phyloP scores from a whole-genome alignment of 2,113 vertebrate genomes.

The Empidonax traillii region DNA sequence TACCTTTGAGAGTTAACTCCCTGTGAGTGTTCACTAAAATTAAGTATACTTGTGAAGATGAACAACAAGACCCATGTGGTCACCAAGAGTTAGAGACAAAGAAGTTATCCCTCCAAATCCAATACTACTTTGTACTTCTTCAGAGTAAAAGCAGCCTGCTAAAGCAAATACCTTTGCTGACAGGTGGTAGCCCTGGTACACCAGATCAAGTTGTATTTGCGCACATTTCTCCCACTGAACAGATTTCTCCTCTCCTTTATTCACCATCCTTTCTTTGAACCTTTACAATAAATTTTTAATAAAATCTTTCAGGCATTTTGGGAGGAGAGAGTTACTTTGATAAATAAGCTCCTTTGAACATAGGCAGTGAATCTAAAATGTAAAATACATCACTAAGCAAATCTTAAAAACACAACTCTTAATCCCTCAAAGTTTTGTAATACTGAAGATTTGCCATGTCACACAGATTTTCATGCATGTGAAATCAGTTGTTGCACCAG shows the following conservation, averaged over 20 bases:
- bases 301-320: background rate
- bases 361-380: background rate
- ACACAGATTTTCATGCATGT: background rate
- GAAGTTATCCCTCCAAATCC: background rate
- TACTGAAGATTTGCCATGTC: background rate
- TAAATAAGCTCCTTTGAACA: background rate
- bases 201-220: background rate
- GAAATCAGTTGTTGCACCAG: background rate
- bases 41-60: background rate
- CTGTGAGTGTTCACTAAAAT: background rate
- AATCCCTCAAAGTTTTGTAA: background rate
- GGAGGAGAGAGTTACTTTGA: background rate
- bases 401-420: background rate
- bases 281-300: background rate
- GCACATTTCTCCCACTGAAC: background rate
- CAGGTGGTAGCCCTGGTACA: background rate
- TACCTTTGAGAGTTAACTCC: background rate
- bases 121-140: background rate
- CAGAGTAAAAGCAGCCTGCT: background rate
- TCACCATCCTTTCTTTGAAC: background rate
- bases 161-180: background rate
- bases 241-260: background rate
- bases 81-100: background rate
- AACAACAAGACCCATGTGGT: background rate
- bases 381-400: background rate